phyloP scores from a whole-genome alignment of 2,888 invertebrate species.

The Chesias legatella region DNA sequence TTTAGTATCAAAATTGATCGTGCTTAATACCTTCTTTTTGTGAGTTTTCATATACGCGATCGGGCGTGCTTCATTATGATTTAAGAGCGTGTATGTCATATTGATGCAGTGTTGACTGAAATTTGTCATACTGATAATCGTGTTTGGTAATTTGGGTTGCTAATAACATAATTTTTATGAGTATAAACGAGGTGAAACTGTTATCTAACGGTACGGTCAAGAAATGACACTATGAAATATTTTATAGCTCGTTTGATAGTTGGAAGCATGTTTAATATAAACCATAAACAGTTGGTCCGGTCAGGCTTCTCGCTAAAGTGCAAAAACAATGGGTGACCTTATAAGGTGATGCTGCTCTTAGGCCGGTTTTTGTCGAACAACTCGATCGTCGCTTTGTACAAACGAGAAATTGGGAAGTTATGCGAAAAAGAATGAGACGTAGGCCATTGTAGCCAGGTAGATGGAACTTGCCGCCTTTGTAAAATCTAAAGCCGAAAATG shows the following conservation, averaged over 20 bases:
- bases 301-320: constrained; percentile 28
- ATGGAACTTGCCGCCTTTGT: constrained; percentile 10
- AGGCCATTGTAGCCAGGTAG: constrained; percentile 22
- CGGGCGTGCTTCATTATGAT: constrained; percentile 18
- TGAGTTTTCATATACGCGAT: constrained; percentile 10
- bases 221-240: constrained; percentile 3
- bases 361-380: constrained; percentile 44
- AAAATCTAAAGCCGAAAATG: constrained; percentile 1
- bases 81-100: constrained; percentile 13
- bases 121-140: constrained; percentile 10
- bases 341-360: constrained; percentile 46
- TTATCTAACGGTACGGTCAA: constrained; percentile 8
- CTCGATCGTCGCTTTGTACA: constrained; percentile 33
- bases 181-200: constrained; percentile 9
- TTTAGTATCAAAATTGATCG: constrained; percentile 27
- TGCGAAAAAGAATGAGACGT: constrained; percentile 40
- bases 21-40: constrained; percentile 18
- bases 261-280: constrained; percentile 8
- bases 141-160: constrained; percentile 12
- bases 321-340: constrained; percentile 65
- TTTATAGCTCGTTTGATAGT: constrained; percentile 6
- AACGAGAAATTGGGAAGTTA: constrained; percentile 44
- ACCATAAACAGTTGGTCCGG: constrained; percentile 2
- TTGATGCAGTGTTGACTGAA: constrained; percentile 10
- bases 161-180: constrained; percentile 8